Evolutionary conservation across 2,797 vertebrate species (phyloP).

Genomic region (Ambastaia sidthimunki): DNA sequence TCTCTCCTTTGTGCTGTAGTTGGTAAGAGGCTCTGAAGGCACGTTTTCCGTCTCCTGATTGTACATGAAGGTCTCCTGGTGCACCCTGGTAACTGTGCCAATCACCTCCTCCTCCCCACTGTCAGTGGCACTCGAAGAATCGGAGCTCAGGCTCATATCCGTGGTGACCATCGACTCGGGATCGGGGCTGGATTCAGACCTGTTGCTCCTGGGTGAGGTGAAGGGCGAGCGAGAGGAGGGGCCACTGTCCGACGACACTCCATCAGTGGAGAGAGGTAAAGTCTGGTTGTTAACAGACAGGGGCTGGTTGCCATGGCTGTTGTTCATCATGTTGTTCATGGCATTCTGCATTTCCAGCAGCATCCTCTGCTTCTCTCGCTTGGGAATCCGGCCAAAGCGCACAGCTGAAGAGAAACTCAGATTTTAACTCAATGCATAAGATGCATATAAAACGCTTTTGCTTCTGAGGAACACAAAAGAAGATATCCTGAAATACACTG

Average conservation of each 20-base stretch:
- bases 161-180: slow-evolving; percentile 62
- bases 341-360: slow-evolving; percentile 96
- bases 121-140: slow-evolving; percentile 74
- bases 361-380: slow-evolving; percentile 95
- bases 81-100: slow-evolving; percentile 86
- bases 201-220: slow-evolving; percentile 60
- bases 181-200: slow-evolving; percentile 63
- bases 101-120: slow-evolving; percentile 92
- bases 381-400: slow-evolving; percentile 95
- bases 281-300: slow-evolving; percentile 54
- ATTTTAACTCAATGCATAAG: neutral
- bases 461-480: no score
- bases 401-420: slow-evolving; percentile 79
- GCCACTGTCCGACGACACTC: slow-evolving; percentile 46
- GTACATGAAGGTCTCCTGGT: slow-evolving; percentile 92
- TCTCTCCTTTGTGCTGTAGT: slow-evolving; percentile 60
- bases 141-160: slow-evolving; percentile 72
- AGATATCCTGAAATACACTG: no score
- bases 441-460: no score
- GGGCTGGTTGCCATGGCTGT: slow-evolving; percentile 71
- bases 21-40: slow-evolving; percentile 54
- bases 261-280: slow-evolving; percentile 30
- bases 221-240: slow-evolving; percentile 58
- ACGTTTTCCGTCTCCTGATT: slow-evolving; percentile 83
- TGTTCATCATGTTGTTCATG: slow-evolving; percentile 97